phyloP scores from a whole-genome alignment of 2,888 invertebrate genomes.

The Ypsolopha sequella region DNA sequence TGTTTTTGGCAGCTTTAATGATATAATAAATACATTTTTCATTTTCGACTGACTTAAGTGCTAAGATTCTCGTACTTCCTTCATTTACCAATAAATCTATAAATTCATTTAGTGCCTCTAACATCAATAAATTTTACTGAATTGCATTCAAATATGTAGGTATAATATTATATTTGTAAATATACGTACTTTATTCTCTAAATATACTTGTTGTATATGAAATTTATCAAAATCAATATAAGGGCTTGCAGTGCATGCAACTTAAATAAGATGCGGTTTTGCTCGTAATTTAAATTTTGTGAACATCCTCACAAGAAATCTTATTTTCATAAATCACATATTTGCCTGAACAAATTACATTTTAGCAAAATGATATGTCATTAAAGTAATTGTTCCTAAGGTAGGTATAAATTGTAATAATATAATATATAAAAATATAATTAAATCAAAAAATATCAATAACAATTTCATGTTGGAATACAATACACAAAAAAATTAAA shows the following conservation, averaged over 20 bases:
- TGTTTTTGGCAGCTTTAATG: too few species aligned
- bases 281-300: too few species aligned
- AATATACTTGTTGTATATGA: background rate
- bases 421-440: too few species aligned
- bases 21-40: too few species aligned
- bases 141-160: background rate
- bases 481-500: background rate
- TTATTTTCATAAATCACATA: slow-evolving; percentile 6
- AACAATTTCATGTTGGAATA: background rate
- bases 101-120: slow-evolving; percentile 5
- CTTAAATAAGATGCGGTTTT: slow-evolving; percentile 1
- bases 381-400: slow-evolving; percentile 7
- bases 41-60: too few species aligned
- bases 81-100: slow-evolving; percentile 2
- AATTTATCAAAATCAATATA: background rate
- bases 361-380: slow-evolving; percentile 10
- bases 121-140: background rate
- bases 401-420: background rate
- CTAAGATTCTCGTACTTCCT: too few species aligned
- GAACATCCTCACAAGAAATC: too few species aligned
- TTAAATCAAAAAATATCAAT: background rate
- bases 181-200: background rate
- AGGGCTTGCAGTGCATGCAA: background rate
- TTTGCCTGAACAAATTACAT: slow-evolving; percentile 6
- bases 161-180: background rate